phyloP scores from a whole-genome alignment of 2,797 vertebrate genomes.

The Melanogrammus aeglefinus region DNA sequence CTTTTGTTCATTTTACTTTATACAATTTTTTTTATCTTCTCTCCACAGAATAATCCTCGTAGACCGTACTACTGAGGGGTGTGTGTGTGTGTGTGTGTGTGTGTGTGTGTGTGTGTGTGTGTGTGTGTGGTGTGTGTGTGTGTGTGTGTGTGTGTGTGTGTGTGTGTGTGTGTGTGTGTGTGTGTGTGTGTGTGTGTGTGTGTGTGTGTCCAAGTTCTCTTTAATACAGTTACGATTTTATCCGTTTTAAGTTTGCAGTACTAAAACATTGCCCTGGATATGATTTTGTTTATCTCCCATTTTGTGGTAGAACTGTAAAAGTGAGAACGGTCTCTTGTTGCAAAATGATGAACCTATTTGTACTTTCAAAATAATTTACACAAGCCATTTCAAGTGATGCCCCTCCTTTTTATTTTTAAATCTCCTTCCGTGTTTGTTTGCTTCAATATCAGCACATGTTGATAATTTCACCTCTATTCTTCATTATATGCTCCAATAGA shows the following conservation, averaged over 20 bases:
- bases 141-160: conserved; percentile 2
- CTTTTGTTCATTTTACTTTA: conserved; percentile 15
- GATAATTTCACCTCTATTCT: conserved; percentile 14
- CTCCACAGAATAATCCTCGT: conserved; percentile 90
- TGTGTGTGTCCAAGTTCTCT: background rate
- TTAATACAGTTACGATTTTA: conserved; percentile 13
- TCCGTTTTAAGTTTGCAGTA: conserved; percentile 7
- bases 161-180: conserved; percentile 5
- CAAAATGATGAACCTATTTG: background rate
- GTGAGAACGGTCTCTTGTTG: background rate
- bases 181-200: background rate
- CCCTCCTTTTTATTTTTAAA: conserved; percentile 15
- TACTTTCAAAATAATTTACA: conserved; percentile 1
- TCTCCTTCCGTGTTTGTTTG: conserved; percentile 18
- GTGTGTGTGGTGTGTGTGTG: conserved; percentile 5
- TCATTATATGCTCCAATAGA: conserved; percentile 35
- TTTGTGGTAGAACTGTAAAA: conserved; percentile 9
- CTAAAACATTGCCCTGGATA: conserved; percentile 15
- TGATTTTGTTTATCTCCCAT: conserved; percentile 10
- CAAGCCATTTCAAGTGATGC: background rate
- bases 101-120: conserved; percentile 5
- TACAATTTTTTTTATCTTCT: conserved; percentile 7
- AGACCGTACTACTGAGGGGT: conserved; percentile 91
- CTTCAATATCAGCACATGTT: conserved; percentile 13
- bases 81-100: conserved; percentile 6